phyloP scores from a whole-genome alignment of 2,888 invertebrate species.

The Lymantria dispar region DNA sequence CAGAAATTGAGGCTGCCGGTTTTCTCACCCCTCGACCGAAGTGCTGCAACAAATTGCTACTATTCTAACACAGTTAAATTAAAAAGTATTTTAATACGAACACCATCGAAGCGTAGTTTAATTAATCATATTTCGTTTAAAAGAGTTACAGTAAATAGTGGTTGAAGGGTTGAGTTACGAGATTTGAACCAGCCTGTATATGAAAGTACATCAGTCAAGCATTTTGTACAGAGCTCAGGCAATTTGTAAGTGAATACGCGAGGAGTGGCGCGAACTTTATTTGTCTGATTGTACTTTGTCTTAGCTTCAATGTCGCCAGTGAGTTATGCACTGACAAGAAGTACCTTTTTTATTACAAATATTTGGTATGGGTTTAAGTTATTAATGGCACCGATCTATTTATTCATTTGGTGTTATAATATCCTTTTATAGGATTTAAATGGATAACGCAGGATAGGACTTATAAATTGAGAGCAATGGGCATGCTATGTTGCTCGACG shows the following conservation, averaged over 20 bases:
- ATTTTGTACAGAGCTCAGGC: constrained; percentile 28
- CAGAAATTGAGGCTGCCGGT: no score
- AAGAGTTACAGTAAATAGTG: background rate
- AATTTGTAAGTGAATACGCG: constrained; percentile 35
- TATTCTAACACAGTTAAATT: no score
- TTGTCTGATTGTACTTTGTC: constrained; percentile 26
- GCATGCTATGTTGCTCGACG: no score
- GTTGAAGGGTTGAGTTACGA: background rate
- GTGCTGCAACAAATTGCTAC: no score
- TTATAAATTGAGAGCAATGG: no score
- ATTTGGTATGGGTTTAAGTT: background rate
- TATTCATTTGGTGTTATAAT: no score
- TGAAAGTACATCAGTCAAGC: constrained; percentile 30
- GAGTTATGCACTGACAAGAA: constrained; percentile 12
- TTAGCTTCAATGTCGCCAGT: constrained; percentile 12
- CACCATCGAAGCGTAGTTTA: no score
- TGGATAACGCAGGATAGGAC: no score
- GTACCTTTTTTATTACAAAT: background rate
- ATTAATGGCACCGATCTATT: background rate
- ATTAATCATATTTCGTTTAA: no score
- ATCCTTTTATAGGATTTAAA: no score
- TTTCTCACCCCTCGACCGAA: no score
- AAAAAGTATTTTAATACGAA: no score
- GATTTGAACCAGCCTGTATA: background rate
- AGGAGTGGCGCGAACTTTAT: constrained; percentile 27